Evolutionary conservation across 2,113 vertebrate genomes (phyloP).

Genomic region (Sprattus sprattus): DNA sequence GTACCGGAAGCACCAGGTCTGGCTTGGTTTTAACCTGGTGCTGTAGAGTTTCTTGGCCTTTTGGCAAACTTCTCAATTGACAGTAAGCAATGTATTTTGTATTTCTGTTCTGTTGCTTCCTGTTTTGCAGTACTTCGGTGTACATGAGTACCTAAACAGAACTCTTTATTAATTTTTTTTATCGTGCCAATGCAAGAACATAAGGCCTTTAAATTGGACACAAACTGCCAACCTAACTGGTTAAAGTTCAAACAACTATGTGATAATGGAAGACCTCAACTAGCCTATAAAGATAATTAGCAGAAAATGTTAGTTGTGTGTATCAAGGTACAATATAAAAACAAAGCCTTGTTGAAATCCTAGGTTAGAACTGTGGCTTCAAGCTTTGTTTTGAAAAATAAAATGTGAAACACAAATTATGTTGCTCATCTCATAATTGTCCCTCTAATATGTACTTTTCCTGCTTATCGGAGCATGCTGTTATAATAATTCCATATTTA

Average conservation of each 20-base stretch:
- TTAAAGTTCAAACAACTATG: conserved; percentile 64
- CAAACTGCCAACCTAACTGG: conserved; percentile 41
- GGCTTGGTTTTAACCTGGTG: conserved; percentile 65
- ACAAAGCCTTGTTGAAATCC: conserved; percentile 35
- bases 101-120: conserved; percentile 59
- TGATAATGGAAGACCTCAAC: conserved; percentile 74
- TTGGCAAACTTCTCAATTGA: conserved; percentile 70
- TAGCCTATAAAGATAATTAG: conserved; percentile 72
- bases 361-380: conserved; percentile 35
- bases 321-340: conserved; percentile 36
- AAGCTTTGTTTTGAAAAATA: conserved; percentile 56
- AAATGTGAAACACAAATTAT: conserved; percentile 52
- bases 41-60: conserved; percentile 76
- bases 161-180: background rate
- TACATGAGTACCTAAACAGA: conserved; percentile 56
- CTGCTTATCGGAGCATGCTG: conserved; percentile 48
- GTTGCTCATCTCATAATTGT: conserved; percentile 46
- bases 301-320: conserved; percentile 49
- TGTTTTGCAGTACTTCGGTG: conserved; percentile 53
- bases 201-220: conserved; percentile 72
- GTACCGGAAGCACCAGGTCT: conserved; percentile 65
- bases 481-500: conserved; percentile 53
- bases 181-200: conserved; percentile 69
- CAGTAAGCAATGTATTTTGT: conserved; percentile 68
- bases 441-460: conserved; percentile 40